phyloP scores from a whole-genome alignment of 2,888 invertebrate species.

The Globia sparganii region DNA sequence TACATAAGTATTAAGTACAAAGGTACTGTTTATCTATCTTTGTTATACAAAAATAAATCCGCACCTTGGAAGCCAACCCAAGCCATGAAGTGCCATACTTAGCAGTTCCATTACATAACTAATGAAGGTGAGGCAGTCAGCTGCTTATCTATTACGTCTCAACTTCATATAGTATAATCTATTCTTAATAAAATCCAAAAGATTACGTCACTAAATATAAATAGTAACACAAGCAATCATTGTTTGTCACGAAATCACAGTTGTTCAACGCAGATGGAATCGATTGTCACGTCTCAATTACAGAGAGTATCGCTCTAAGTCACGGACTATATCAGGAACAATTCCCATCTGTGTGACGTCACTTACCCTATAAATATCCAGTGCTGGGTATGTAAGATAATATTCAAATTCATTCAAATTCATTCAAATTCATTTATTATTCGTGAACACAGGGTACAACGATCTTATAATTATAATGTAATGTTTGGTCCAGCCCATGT shows the following conservation, averaged over 20 bases:
- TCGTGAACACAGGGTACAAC: too few species aligned
- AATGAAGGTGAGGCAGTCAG: neutral
- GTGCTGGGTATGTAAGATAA: neutral
- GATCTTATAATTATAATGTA: too few species aligned
- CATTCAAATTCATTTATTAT: too few species aligned
- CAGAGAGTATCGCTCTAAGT: conserved; percentile 12
- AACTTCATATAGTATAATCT: neutral
- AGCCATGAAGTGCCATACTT: neutral
- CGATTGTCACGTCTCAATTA: conserved; percentile 32
- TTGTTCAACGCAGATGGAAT: conserved; percentile 34
- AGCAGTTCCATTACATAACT: neutral
- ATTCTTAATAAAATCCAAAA: neutral
- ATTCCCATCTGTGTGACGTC: conserved; percentile 29
- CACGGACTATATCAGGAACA: conserved; percentile 11
- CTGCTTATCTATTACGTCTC: neutral
- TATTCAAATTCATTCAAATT: too few species aligned
- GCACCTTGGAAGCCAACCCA: neutral
- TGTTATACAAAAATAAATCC: too few species aligned
- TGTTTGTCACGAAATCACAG: conserved; percentile 39
- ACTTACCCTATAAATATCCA: conserved; percentile 37
- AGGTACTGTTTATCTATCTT: too few species aligned
- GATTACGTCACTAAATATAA: conserved; percentile 12
- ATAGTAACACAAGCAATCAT: conserved; percentile 13
- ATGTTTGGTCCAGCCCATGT: too few species aligned
- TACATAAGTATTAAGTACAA: too few species aligned